Evolutionary conservation across 2,888 invertebrate genomes (phyloP), one percentile per base, ranked within the genome.

Genomic region (Lypha dubia): DNA sequence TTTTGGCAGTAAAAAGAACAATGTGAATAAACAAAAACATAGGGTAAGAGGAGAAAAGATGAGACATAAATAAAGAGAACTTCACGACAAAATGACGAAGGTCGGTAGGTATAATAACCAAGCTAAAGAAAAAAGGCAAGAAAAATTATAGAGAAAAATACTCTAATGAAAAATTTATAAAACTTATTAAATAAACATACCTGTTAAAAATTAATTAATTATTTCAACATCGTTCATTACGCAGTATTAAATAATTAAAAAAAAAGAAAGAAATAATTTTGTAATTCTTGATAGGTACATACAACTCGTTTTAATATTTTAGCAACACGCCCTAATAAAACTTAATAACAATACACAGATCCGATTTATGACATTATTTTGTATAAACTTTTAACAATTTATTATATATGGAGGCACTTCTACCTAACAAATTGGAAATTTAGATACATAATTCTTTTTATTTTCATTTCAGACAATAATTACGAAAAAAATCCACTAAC

Each of bases 251-350:
- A 15, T 28, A 51, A 3, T 3, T 51, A 13, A 49, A 46, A 56
- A 58, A 46, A 56, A 53, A 53, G 15, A 32, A 46, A 62, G 17
- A 5, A 35, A 20, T 24, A 44, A 15, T n/a, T n/a, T n/a, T n/a
- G n/a, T n/a, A 28, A 28, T 28, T 56, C 9, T 35, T 15, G 0
- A 53, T 71, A 46, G 63, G 24, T 56, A 35, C 11, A 15, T 44
- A 46, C 15, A 51, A 24, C 4, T 38, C 24, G n/a, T 24, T 15
- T 49, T 7, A 38, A 5, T 41, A 46, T 24, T 71, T 41, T 53
- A 58, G 46, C 46, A 71, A 71, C 71, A 71, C 65, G 56, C 79
- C 79, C 71, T 46, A 79, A 46, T 28, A n/a, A 44, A 41, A 17
- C 9, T 46, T 53, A 20, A 35, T 46, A 73, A 49, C 49, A 67